Base-by-base conservation (phyloP, 2,888 invertebrate species). In the Frankliniella fusca region DNA sequence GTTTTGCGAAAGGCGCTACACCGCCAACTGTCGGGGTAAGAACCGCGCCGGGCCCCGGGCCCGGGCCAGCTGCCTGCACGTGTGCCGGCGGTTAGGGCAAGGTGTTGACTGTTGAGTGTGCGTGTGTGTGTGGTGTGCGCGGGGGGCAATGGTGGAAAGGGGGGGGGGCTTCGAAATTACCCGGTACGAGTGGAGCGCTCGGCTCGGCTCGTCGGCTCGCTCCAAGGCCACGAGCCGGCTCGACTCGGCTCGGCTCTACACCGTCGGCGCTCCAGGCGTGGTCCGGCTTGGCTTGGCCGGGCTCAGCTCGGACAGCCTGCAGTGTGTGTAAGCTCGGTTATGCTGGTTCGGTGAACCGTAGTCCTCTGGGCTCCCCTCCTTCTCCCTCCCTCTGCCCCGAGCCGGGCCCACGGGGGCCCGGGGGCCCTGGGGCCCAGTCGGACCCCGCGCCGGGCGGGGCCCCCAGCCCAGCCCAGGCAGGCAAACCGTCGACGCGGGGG, bases 301-400 rank as follows among this genome's bases (percentile, higher is more conserved):
- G 70, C 70, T 61, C 70, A 23, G 70, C 70, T n/a, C 70, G 23
- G 23, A 23, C n/a, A 8, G 70, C 70, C 27, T 76, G 70, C 70
- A 76, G 23, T 76, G 70, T 76, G 70, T 70, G 23, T 27, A 27
- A 12, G 70, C 70, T 76, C 23, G 70, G 70, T 76, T 76, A 76
- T 76, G 70, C 70, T 76, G 70, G 70, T 76, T 76, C 70, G 70
- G 70, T 76, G 70, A 76, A 76, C 70, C 70, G 70, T 76, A 12
- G 61, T 61, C 20, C n/a, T 18, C 61, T n/a, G 18, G 61, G 20
- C 61, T n/a, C 61, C 61, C 7, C 61, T 61, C 61, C 61, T 9
- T 2, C 54, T 15, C 54, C 54, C 15, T 12, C 54, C 70, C n/a
- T 15, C 65, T 70, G 23, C 70, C 70, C 70, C 70, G 23, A n/a